phyloP scores from a whole-genome alignment of 1,140 invertebrate genomes.

The Venturia canescens region DNA sequence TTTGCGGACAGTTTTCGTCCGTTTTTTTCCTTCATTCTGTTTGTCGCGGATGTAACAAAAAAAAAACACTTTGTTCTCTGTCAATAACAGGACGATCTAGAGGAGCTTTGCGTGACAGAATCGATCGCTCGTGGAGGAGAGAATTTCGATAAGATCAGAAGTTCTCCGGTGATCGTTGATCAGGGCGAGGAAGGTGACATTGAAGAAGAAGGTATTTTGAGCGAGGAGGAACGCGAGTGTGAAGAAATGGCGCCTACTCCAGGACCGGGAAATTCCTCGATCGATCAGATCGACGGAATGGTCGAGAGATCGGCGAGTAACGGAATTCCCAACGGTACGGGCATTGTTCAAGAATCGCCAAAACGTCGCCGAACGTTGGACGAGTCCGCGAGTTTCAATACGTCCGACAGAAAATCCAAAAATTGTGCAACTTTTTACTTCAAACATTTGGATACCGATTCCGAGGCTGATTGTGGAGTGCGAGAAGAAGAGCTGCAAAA shows the following conservation, averaged over 20 bases:
- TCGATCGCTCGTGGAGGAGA: conserved; percentile 57
- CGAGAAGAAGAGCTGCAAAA: conserved; percentile 58
- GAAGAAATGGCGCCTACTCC: conserved; percentile 72
- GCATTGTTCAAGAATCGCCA: conserved; percentile 51
- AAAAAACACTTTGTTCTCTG: background rate
- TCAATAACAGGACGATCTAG: conserved; percentile 70
- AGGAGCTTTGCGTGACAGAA: conserved; percentile 73
- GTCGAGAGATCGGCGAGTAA: conserved; percentile 53
- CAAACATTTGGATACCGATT: conserved; percentile 89
- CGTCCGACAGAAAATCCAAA: conserved; percentile 85
- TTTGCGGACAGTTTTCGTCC: no score
- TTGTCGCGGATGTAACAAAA: background rate
- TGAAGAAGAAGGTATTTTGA: conserved; percentile 62
- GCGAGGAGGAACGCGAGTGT: conserved; percentile 57
- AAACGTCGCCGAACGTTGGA: conserved; percentile 62
- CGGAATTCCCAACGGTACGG: conserved; percentile 46
- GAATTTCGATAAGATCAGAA: conserved; percentile 47
- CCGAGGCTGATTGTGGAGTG: conserved; percentile 77
- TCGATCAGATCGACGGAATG: conserved; percentile 67
- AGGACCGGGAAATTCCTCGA: conserved; percentile 64
- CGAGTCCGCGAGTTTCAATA: conserved; percentile 70
- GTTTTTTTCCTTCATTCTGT: no score
- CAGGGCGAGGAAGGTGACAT: conserved; percentile 68
- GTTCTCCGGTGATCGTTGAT: conserved; percentile 50
- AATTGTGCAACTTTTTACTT: conserved; percentile 90